These are phyloP conservation scores for Pitta sordida DNA, from an alignment of 2,113 vertebrate genomes.

Conservation along the genomic window DNA sequence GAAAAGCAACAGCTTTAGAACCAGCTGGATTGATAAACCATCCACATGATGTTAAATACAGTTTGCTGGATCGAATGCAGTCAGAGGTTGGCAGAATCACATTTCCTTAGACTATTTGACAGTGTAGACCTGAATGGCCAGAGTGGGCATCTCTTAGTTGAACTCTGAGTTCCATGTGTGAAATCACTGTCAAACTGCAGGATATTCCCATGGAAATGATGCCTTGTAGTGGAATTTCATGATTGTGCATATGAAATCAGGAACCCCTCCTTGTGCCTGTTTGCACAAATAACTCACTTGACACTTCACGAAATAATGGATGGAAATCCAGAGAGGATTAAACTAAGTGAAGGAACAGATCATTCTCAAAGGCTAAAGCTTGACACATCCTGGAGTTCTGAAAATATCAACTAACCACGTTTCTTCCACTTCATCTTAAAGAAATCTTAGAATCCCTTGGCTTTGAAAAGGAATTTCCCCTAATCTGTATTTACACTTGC, in stretches of 20 bases:
- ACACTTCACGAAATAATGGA: background rate
- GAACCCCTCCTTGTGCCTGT: background rate
- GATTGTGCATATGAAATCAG: background rate
- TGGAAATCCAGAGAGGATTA: constrained; percentile 24
- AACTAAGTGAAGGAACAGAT: background rate
- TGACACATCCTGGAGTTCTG: background rate
- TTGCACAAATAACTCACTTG: background rate
- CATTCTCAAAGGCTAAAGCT: background rate
- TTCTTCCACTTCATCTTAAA: background rate
- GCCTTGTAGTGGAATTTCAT: background rate
- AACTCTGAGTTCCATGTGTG: background rate
- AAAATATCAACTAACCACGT: background rate
- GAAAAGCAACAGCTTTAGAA: background rate
- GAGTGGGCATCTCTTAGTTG: background rate
- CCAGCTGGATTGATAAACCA: background rate
- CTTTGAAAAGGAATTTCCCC: background rate
- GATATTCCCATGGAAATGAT: background rate
- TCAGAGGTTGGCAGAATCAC: background rate
- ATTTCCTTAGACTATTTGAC: background rate
- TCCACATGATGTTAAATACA: background rate
- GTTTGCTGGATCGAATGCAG: background rate
- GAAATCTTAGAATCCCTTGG: background rate
- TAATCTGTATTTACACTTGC: background rate
- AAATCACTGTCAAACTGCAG: background rate
- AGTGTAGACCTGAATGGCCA: background rate